These are phyloP conservation scores for Caradrina clavipalpis DNA, from an alignment of 2,888 invertebrate species.

Conservation along the genomic window DNA sequence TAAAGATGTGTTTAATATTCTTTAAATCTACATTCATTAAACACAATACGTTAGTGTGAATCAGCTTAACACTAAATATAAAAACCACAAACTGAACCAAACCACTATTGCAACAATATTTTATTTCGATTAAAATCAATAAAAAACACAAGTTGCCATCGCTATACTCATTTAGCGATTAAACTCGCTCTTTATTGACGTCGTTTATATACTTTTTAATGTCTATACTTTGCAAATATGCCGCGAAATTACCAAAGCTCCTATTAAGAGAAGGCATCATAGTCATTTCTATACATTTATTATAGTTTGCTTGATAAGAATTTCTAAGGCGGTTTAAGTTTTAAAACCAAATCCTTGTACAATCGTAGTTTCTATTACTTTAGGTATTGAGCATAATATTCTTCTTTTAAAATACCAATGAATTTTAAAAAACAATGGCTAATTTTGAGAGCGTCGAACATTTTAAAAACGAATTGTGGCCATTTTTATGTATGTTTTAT, in stretches of 20 bases:
- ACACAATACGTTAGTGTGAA: not conserved
- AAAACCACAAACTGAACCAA: constrained; percentile 5
- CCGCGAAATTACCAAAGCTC: constrained; percentile 64
- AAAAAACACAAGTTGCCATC: constrained; percentile 42
- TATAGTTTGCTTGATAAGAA: constrained; percentile 61
- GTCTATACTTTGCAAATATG: constrained; percentile 65
- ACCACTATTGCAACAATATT: constrained; percentile 41
- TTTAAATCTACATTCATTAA: too few species aligned
- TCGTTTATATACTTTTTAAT: constrained; percentile 65
- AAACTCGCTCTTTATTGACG: constrained; percentile 60
- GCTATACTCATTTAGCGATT: constrained; percentile 41
- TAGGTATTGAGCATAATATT: too few species aligned
- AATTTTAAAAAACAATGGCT: too few species aligned
- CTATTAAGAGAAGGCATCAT: constrained; percentile 51
- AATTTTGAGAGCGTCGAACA: too few species aligned
- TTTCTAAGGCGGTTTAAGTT: constrained; percentile 37
- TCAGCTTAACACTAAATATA: not conserved
- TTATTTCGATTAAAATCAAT: constrained; percentile 54
- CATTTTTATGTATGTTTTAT: too few species aligned
- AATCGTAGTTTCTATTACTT: too few species aligned
- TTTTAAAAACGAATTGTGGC: too few species aligned
- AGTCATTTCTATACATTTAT: constrained; percentile 60
- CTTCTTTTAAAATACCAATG: too few species aligned
- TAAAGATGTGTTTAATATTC: too few species aligned
- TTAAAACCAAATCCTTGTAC: too few species aligned